These are phyloP conservation scores for Rhadinocentrus ornatus DNA, from an alignment of 2,797 vertebrate species.

Conservation along the genomic window DNA sequence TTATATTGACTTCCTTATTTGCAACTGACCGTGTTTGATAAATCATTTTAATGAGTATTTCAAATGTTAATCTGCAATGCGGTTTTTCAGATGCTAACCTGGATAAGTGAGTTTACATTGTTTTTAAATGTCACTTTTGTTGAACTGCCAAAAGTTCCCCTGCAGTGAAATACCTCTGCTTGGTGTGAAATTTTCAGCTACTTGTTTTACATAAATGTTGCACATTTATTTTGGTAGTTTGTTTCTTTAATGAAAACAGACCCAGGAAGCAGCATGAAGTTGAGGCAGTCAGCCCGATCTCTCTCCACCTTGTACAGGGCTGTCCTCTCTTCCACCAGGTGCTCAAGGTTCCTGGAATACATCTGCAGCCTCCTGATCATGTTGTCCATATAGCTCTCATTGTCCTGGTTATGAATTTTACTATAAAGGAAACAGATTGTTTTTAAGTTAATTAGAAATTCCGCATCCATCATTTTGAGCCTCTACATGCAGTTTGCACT, in stretches of 20 bases:
- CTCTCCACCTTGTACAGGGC: slow-evolving; percentile 94
- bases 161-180: too few species aligned
- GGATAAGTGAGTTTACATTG: too few species aligned
- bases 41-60: not conserved
- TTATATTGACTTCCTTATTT: too few species aligned
- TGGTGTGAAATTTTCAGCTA: too few species aligned
- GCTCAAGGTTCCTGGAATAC: slow-evolving; percentile 95
- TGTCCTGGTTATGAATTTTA: slow-evolving; percentile 91
- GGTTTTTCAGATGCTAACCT: too few species aligned
- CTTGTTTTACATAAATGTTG: too few species aligned
- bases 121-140: too few species aligned
- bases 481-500: not conserved
- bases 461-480: not conserved
- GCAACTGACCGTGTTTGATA: not conserved
- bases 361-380: slow-evolving; percentile 94
- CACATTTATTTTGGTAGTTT: not conserved
- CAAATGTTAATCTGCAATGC: not conserved
- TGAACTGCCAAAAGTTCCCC: too few species aligned
- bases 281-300: slow-evolving; percentile 93
- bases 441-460: not conserved
- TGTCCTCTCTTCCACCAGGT: slow-evolving; percentile 95
- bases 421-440: slow-evolving; percentile 54
- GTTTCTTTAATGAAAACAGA: slow-evolving; percentile 57
- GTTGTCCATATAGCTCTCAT: slow-evolving; percentile 97
- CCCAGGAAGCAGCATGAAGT: slow-evolving; percentile 96